Evolutionary conservation across 2,888 invertebrate species (phyloP).

Genomic region (Seira musarum): DNA sequence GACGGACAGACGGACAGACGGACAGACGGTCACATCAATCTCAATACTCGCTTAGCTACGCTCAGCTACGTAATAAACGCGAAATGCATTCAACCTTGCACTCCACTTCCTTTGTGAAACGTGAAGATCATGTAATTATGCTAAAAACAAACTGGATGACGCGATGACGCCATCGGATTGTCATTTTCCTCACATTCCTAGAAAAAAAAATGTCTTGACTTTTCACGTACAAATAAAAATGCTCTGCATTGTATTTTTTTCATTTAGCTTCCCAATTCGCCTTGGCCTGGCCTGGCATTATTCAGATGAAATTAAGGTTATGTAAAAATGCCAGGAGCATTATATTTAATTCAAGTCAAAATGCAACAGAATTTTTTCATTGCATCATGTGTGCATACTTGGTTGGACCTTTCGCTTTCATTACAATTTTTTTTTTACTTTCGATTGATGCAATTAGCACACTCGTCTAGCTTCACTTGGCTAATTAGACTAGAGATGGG

Average conservation of each 20-base stretch:
- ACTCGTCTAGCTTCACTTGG: background rate
- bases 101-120: background rate
- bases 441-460: background rate
- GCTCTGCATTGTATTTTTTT: background rate
- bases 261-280: background rate
- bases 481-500: conserved; percentile 7
- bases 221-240: background rate
- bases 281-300: background rate
- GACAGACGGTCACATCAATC: too few relatives aligned
- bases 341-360: background rate
- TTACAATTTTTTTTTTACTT: background rate
- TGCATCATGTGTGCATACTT: background rate
- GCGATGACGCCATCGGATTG: conserved; percentile 3
- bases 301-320: conserved; percentile 3
- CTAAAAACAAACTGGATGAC: background rate
- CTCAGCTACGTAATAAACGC: too few relatives aligned
- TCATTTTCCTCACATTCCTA: background rate
- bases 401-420: background rate
- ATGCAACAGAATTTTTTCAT: background rate
- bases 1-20: too few relatives aligned
- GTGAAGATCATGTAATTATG: background rate
- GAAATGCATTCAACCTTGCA: conserved; percentile 9
- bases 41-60: too few relatives aligned
- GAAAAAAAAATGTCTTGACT: background rate
- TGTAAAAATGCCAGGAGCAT: conserved; percentile 5